Conservation (phyloP, 2,888 invertebrate species). For the Polyommatus iphigenia region DNA sequence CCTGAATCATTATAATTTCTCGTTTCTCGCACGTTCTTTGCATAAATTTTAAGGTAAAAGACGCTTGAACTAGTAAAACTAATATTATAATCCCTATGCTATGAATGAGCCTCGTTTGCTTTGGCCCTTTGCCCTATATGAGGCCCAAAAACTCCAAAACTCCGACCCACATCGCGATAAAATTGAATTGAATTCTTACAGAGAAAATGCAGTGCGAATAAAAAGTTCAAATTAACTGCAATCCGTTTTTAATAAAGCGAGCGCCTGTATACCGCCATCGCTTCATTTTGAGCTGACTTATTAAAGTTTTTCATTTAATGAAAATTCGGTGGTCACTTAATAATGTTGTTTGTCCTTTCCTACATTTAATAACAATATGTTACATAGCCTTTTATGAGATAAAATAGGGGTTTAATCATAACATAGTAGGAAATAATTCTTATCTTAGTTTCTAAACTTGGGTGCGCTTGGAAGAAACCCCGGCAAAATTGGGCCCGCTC, state of each 20-base stretch:
- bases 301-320: conserved; percentile 9
- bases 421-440: too few relatives aligned
- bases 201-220: conserved; percentile 3
- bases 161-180: neutral
- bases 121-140: neutral
- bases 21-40: neutral
- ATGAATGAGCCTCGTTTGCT: neutral
- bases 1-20: too few relatives aligned
- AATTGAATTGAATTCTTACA: neutral
- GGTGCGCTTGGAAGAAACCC: too few relatives aligned
- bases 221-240: conserved; percentile 14
- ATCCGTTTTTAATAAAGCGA: conserved; percentile 17
- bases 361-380: neutral
- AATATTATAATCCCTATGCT: too few relatives aligned
- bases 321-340: neutral
- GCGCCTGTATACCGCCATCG: neutral
- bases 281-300: neutral
- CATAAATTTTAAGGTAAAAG: neutral
- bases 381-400: too few relatives aligned
- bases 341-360: neutral
- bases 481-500: too few relatives aligned
- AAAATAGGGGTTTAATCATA: too few relatives aligned
- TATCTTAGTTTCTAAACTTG: too few relatives aligned
- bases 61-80: too few relatives aligned
- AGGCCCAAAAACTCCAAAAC: neutral